Evolutionary conservation across 2,113 vertebrate genomes (phyloP).

Genomic region (Melanerpes aurifrons): DNA sequence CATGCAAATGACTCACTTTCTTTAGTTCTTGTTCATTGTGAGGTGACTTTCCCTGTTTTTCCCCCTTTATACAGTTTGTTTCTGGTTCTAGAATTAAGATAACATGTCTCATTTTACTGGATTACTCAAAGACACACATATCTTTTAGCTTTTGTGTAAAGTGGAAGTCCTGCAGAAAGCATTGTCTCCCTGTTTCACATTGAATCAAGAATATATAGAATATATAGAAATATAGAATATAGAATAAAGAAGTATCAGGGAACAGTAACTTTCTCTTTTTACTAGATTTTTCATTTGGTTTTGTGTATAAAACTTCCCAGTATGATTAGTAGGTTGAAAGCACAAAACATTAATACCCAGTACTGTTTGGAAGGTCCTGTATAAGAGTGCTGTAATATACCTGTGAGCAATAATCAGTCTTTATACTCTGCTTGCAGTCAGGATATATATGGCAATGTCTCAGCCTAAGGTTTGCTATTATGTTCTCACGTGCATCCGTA

Average conservation of each 20-base stretch:
- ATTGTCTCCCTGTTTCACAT: background rate
- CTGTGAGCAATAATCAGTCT: background rate
- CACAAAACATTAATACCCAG: background rate
- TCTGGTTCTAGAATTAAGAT: background rate
- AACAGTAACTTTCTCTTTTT: background rate
- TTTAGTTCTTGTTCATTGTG: background rate
- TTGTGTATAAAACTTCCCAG: background rate
- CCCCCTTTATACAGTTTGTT: background rate
- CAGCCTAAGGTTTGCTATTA: background rate
- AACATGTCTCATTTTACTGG: background rate
- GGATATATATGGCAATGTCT: background rate
- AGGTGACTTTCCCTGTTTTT: fast-evolving
- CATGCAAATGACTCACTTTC: background rate
- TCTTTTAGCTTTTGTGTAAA: background rate
- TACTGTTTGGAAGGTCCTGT: background rate
- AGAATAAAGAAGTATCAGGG: background rate
- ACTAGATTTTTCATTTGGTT: background rate
- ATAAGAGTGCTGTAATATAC: background rate
- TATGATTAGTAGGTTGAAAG: background rate
- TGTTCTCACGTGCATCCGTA: background rate
- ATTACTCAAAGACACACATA: background rate
- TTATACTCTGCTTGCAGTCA: background rate
- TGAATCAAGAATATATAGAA: background rate
- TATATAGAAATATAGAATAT: too few species aligned
- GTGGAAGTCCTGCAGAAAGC: background rate